Evolutionary conservation across 2,888 invertebrate genomes (phyloP).

Genomic region (Mesochorus sp.): DNA sequence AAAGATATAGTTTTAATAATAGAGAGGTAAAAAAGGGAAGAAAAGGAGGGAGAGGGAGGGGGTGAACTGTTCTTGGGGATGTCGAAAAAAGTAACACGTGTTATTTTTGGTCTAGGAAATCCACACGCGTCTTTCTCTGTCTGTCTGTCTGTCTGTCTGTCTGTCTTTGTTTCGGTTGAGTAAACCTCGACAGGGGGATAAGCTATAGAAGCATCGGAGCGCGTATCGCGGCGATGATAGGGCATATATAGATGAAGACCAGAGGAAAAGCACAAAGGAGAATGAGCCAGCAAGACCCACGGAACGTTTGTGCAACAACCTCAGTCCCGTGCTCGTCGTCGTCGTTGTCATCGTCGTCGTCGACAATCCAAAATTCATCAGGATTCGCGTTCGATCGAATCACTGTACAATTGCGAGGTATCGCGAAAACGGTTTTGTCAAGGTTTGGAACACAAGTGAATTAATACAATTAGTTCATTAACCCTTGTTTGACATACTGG

Average conservation of each 20-base stretch:
- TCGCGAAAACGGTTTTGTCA: no score
- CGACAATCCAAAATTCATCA: no score
- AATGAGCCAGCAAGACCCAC: not conserved
- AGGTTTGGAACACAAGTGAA: no score
- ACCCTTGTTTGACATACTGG: no score
- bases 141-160: slow-evolving; percentile 4
- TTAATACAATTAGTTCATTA: no score
- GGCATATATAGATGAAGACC: not conserved
- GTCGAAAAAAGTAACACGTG: slow-evolving; percentile 6
- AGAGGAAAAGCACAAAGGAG: not conserved
- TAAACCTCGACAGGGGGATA: not conserved
- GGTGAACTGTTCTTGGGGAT: not conserved
- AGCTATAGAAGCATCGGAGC: not conserved
- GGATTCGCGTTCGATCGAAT: no score
- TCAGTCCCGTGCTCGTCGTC: no score
- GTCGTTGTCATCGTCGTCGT: no score
- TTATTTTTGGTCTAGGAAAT: slow-evolving; percentile 44
- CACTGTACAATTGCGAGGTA: no score
- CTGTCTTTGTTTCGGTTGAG: not conserved
- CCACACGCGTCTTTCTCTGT: slow-evolving; percentile 6
- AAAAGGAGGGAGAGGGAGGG: not conserved
- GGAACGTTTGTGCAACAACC: not conserved
- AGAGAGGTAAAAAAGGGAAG: slow-evolving; percentile 20
- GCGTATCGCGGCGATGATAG: not conserved
- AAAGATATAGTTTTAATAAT: slow-evolving; percentile 24